Evolutionary conservation across 2,888 invertebrate species (phyloP).

Genomic region (Drosophila subsilvestris): DNA sequence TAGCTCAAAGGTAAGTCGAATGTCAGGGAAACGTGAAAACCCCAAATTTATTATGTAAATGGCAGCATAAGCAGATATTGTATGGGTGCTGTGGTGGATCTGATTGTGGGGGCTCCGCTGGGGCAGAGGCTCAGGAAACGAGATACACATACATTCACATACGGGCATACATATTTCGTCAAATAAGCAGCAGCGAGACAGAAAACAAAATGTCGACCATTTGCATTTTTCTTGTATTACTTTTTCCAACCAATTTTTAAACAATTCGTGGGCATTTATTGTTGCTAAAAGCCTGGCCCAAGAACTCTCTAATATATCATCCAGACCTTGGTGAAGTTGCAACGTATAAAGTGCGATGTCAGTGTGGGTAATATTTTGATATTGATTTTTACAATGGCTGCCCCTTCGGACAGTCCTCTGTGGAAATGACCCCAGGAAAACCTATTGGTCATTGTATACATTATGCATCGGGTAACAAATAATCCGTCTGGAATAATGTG

Average conservation of each 20-base stretch:
- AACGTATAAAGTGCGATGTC: constrained; percentile 16
- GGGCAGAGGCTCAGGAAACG: constrained; percentile 55
- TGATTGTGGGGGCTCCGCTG: constrained; percentile 57
- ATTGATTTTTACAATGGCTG: constrained; percentile 72
- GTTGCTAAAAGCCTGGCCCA: constrained; percentile 2
- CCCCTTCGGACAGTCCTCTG: constrained; percentile 13
- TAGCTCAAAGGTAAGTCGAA: constrained; percentile 60
- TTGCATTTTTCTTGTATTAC: constrained; percentile 58
- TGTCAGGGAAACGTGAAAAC: not conserved
- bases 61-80: not conserved
- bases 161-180: constrained; percentile 45
- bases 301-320: not conserved
- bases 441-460: not conserved
- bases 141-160: constrained; percentile 46
- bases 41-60: constrained; percentile 26
- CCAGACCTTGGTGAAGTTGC: not conserved
- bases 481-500: not conserved
- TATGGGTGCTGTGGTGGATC: constrained; percentile 2
- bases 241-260: constrained; percentile 43
- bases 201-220: constrained; percentile 81
- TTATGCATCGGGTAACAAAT: not conserved
- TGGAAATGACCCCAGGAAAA: constrained; percentile 15
- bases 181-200: constrained; percentile 70
- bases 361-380: constrained; percentile 50
- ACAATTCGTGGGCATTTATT: constrained; percentile 24